These are phyloP conservation scores for Engraulis encrasicolus DNA, from an alignment of 2,113 vertebrate species.

Conservation along the genomic window DNA sequence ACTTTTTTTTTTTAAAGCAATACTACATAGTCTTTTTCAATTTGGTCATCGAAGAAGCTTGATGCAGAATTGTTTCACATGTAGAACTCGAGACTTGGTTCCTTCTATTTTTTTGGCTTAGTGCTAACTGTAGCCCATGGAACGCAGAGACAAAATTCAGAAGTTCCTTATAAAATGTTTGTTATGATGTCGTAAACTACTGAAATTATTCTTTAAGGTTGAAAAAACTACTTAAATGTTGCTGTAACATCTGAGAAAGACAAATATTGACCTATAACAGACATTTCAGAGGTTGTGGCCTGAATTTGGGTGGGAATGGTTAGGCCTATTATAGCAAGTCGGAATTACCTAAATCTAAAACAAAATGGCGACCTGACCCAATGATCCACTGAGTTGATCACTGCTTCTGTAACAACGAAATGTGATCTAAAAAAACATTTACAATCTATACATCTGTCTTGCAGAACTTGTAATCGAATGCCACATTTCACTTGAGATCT, in stretches of 20 bases:
- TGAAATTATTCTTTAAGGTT: too few relatives aligned
- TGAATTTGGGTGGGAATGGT: background rate
- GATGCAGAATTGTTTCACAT: too few relatives aligned
- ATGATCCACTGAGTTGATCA: background rate
- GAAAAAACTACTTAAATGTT: too few relatives aligned
- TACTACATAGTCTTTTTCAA: too few relatives aligned
- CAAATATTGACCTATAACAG: slow-evolving; percentile 4
- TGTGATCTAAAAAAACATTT: background rate
- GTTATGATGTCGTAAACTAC: too few relatives aligned
- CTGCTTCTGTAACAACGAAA: background rate
- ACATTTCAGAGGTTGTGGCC: background rate
- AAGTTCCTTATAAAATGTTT: too few relatives aligned
- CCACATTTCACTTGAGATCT: slow-evolving; percentile 70
- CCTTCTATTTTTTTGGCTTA: too few relatives aligned
- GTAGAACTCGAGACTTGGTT: too few relatives aligned
- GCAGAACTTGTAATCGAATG: slow-evolving; percentile 73
- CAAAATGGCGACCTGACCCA: background rate
- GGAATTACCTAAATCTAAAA: background rate
- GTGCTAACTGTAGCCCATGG: too few relatives aligned
- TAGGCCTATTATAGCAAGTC: background rate
- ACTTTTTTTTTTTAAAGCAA: too few relatives aligned
- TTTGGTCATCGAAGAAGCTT: too few relatives aligned
- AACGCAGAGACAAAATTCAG: too few relatives aligned
- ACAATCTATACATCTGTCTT: slow-evolving; percentile 42
- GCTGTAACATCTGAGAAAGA: background rate